Evolutionary conservation across 1,140 invertebrate genomes (phyloP).

Genomic region (Carcinoscorpius rotundicauda): DNA sequence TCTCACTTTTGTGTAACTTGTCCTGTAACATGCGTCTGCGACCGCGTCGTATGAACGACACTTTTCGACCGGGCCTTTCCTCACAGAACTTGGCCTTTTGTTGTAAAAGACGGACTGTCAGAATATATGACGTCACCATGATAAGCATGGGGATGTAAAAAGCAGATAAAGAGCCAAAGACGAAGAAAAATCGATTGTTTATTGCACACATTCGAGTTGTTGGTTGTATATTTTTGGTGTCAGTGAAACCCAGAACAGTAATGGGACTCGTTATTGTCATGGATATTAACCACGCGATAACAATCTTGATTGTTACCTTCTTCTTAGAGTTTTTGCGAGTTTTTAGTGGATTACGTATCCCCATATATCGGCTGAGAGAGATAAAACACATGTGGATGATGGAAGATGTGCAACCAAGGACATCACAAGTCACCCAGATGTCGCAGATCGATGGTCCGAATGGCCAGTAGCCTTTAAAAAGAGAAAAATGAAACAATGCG

Average conservation of each 20-base stretch:
- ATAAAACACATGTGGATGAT: conserved; percentile 98
- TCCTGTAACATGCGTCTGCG: conserved; percentile 30
- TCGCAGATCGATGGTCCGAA: conserved; percentile 77
- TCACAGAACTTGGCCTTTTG: conserved; percentile 32
- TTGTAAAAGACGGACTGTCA: conserved; percentile 69
- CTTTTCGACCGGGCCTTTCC: conserved; percentile 12
- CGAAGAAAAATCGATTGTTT: conserved; percentile 72
- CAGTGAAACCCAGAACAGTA: conserved; percentile 58
- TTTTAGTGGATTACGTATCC: conserved; percentile 77
- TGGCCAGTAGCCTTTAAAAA: conserved; percentile 72
- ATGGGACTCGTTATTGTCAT: conserved; percentile 78
- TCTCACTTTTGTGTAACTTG: no score
- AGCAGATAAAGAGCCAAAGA: conserved; percentile 81
- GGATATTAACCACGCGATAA: conserved; percentile 68
- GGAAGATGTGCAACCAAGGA: conserved; percentile 83
- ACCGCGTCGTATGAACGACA: conserved; percentile 41
- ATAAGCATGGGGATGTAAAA: conserved; percentile 91
- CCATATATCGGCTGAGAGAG: conserved; percentile 78
- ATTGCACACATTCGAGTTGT: conserved; percentile 60
- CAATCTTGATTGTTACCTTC: conserved; percentile 54
- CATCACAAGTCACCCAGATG: conserved; percentile 85
- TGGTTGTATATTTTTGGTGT: conserved; percentile 62
- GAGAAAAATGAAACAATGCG: no score
- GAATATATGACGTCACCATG: conserved; percentile 83
- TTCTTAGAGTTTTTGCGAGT: conserved; percentile 44